phyloP scores from a whole-genome alignment of 92 coral and sea anemone genomes.

The Epizoanthus ramosus region DNA sequence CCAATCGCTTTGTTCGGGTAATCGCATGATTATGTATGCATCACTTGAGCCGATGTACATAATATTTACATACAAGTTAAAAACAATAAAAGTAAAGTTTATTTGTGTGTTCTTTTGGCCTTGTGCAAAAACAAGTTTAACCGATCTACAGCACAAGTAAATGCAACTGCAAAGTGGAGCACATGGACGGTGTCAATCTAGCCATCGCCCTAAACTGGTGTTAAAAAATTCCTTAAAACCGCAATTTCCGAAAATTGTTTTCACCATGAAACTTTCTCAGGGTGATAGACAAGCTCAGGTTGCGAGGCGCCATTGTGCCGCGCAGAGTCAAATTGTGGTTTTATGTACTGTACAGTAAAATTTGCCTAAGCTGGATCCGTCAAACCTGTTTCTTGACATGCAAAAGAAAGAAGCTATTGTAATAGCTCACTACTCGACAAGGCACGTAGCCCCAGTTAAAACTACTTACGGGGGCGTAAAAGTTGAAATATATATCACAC shows the following conservation, averaged over 20 bases:
- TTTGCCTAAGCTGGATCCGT: background rate
- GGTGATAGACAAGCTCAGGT: slow-evolving; percentile 61
- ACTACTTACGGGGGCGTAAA: slow-evolving; percentile 34
- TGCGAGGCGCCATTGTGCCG: slow-evolving; percentile 66
- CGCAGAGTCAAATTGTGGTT: slow-evolving; percentile 36
- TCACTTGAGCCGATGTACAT: slow-evolving; percentile 25
- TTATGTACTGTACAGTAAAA: slow-evolving; percentile 29
- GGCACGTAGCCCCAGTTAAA: slow-evolving; percentile 8
- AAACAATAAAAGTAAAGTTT: slow-evolving; percentile 35
- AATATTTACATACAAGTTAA: slow-evolving; percentile 35
- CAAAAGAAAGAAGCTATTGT: background rate
- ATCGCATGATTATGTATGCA: slow-evolving; percentile 35
- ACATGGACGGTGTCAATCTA: background rate
- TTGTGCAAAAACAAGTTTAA: background rate
- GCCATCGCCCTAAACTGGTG: slow-evolving; percentile 39
- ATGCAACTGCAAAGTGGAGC: background rate
- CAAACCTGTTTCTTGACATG: slow-evolving; percentile 4
- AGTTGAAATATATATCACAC: slow-evolving; percentile 16
- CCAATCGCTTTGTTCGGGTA: slow-evolving; percentile 49
- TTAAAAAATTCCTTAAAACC: slow-evolving; percentile 35
- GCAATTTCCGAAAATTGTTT: slow-evolving; percentile 49
- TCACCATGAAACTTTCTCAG: slow-evolving; percentile 22
- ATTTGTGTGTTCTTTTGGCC: slow-evolving; percentile 27
- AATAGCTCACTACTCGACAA: background rate
- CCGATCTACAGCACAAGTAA: background rate